phyloP scores from a whole-genome alignment of 2,888 invertebrate species.

The Stramonita haemastoma region DNA sequence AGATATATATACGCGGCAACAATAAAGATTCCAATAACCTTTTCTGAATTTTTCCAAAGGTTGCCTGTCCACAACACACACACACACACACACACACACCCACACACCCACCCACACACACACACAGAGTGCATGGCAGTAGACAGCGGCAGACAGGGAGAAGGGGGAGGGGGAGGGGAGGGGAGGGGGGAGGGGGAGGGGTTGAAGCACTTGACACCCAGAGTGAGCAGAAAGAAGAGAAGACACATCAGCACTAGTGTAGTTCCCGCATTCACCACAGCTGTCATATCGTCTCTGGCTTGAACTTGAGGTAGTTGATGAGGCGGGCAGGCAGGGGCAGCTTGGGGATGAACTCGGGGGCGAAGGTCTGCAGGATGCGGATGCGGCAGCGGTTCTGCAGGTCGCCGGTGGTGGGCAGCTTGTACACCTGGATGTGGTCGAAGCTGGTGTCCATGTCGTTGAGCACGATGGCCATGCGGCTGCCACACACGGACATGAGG shows the following conservation, averaged over 20 bases:
- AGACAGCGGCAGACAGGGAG: not conserved
- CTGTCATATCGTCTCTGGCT: conserved; percentile 69
- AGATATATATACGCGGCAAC: not conserved
- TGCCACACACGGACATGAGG: conserved; percentile 74
- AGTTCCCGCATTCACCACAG: not conserved
- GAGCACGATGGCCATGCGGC: conserved; percentile 75
- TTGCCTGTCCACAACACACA: conserved; percentile 13
- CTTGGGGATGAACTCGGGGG: conserved; percentile 64
- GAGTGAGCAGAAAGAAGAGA: conserved; percentile 14
- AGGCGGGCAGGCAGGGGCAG: conserved; percentile 73
- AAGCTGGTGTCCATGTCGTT: conserved; percentile 70
- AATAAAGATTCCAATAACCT: not conserved
- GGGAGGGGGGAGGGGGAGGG: not conserved
- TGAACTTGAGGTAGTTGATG: conserved; percentile 74
- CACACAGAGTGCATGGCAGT: not conserved
- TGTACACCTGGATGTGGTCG: conserved; percentile 75
- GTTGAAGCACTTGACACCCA: conserved; percentile 9
- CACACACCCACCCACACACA: not conserved
- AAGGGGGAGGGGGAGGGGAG: not conserved
- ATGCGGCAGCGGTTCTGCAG: conserved; percentile 74
- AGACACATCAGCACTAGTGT: not conserved
- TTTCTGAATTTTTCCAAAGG: not conserved
- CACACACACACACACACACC: too few relatives aligned
- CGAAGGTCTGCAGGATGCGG: conserved; percentile 71
- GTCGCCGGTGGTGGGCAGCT: conserved; percentile 71